Evolutionary conservation across 2,888 invertebrate species (phyloP).

Genomic region (Cataglyphis rosenhaueri): DNA sequence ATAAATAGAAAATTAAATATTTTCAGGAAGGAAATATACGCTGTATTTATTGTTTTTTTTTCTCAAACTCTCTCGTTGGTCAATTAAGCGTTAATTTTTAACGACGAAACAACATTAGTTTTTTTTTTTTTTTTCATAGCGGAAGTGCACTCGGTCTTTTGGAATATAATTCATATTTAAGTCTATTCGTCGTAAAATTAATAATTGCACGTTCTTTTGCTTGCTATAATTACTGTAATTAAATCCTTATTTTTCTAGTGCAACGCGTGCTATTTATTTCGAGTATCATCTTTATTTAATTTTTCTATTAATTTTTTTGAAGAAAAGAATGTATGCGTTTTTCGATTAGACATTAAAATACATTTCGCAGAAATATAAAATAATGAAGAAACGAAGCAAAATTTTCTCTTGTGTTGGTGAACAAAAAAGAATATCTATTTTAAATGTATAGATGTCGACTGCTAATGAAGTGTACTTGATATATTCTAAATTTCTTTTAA

Average conservation of each 20-base stretch:
- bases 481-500: background rate
- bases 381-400: background rate
- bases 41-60: conserved; percentile 1
- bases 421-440: background rate
- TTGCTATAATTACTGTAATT: conserved; percentile 38
- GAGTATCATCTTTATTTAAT: background rate
- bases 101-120: conserved; percentile 30
- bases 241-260: conserved; percentile 48
- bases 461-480: background rate
- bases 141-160: conserved; percentile 35
- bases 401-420: background rate
- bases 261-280: conserved; percentile 16
- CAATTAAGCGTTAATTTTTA: conserved; percentile 31
- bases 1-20: conserved; percentile 7
- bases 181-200: conserved; percentile 49
- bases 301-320: background rate
- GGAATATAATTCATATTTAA: background rate
- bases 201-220: conserved; percentile 34
- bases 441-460: background rate
- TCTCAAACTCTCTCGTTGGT: conserved; percentile 22
- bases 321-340: conserved; percentile 8
- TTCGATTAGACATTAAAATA: background rate
- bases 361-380: background rate
- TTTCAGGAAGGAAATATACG: background rate
- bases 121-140: conserved; percentile 1